Percentiles rank a stretch among this genome's conserved stretches.
These are phyloP conservation scores for Chrosomus eos DNA, from an alignment of 2,797 vertebrate species.

Conservation along the genomic window DNA sequence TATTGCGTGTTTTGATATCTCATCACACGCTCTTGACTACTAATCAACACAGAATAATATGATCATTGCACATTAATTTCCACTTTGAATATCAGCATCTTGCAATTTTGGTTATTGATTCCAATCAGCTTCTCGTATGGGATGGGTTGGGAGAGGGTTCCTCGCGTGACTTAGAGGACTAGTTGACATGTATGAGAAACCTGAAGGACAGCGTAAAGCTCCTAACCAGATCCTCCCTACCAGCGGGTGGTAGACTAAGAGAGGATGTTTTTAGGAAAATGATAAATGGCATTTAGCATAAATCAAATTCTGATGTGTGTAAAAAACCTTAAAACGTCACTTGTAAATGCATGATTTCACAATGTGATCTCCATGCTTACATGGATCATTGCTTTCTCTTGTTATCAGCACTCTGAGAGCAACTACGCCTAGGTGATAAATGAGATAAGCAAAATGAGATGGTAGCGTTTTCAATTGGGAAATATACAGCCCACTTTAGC, in stretches of 20 bases:
- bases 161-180: constrained; percentile 55
- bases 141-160: constrained; percentile 31
- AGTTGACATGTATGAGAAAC: constrained; percentile 61
- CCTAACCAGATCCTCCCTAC: constrained; percentile 57
- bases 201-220: constrained; percentile 51
- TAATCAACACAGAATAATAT: constrained; percentile 71
- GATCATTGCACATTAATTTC: constrained; percentile 69
- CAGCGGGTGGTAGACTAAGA: constrained; percentile 13
- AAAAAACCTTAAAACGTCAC: constrained; percentile 68
- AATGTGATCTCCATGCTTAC: constrained; percentile 75
- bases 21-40: constrained; percentile 67
- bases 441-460: constrained; percentile 79
- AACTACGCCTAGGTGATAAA: constrained; percentile 69
- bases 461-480: constrained; percentile 74
- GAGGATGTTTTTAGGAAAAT: constrained; percentile 67
- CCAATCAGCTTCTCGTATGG: constrained; percentile 51
- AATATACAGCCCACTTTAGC: constrained; percentile 65
- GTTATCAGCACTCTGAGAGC: constrained; percentile 62
- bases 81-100: constrained; percentile 48
- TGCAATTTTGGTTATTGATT: constrained; percentile 66
- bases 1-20: constrained; percentile 75
- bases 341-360: constrained; percentile 73
- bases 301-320: constrained; percentile 72
- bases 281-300: constrained; percentile 70
- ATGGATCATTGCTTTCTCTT: constrained; percentile 65